Evolutionary conservation across 2,113 vertebrate genomes (phyloP).

Genomic region (Carassius gibelio): DNA sequence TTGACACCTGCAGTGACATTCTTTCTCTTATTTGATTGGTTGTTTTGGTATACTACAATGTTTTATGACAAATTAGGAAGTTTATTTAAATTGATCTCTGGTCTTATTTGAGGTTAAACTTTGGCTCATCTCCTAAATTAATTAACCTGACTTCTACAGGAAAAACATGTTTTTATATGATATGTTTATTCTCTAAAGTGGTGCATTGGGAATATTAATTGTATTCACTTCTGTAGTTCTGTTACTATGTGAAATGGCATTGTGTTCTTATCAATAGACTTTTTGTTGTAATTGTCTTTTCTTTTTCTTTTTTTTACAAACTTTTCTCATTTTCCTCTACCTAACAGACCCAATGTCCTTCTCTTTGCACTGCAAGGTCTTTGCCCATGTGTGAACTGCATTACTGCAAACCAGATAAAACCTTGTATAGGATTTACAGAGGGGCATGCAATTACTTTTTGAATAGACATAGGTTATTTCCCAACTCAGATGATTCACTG

Average conservation of each 20-base stretch:
- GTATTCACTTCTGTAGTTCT: background rate
- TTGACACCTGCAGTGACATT: background rate
- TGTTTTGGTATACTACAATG: background rate
- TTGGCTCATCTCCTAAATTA: background rate
- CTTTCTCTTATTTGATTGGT: slow-evolving; percentile 3
- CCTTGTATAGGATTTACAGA: slow-evolving; percentile 58
- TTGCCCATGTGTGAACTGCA: background rate
- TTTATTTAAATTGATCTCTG: background rate
- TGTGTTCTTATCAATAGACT: background rate
- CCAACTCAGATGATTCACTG: slow-evolving; percentile 57
- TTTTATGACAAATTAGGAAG: background rate
- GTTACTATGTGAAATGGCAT: background rate
- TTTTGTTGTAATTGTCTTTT: background rate
- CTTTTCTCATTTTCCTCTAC: background rate
- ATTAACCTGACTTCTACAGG: background rate
- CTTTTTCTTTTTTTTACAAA: background rate
- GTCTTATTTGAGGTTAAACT: background rate
- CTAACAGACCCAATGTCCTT: background rate
- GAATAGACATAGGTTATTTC: slow-evolving; percentile 47
- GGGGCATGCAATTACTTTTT: slow-evolving; percentile 39
- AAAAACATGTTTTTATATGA: background rate
- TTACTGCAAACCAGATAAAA: slow-evolving; percentile 55
- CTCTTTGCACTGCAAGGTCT: background rate
- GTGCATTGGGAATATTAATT: background rate
- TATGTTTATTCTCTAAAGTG: background rate